These are phyloP conservation scores for Garrulus glandarius DNA, from an alignment of 2,797 vertebrate genomes.

Conservation along the genomic window DNA sequence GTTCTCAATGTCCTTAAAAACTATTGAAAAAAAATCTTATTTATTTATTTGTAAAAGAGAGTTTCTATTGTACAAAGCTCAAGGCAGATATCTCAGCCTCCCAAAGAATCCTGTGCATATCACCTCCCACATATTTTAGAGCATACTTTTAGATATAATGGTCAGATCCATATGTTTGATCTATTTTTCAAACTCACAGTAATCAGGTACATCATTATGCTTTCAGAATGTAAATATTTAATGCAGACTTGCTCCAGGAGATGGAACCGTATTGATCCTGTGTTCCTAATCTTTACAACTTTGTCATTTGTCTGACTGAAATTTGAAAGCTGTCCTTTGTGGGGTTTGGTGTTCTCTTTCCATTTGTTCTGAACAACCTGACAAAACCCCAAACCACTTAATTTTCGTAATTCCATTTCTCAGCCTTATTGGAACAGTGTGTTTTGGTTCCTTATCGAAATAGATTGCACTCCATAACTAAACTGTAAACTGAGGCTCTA, in stretches of 20 bases:
- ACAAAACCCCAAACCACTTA: neutral
- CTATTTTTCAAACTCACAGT: neutral
- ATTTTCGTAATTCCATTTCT: neutral
- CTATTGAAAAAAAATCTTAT: neutral
- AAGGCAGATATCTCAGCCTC: neutral
- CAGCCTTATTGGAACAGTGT: neutral
- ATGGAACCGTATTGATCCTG: neutral
- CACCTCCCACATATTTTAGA: neutral
- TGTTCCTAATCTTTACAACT: neutral
- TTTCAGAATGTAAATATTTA: conserved; percentile 28
- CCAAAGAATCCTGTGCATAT: neutral
- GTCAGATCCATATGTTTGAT: neutral
- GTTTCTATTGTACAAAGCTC: neutral
- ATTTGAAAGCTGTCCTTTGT: neutral
- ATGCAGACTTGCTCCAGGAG: neutral
- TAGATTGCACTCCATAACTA: neutral
- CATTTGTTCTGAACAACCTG: neutral
- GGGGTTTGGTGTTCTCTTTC: neutral
- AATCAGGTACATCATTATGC: neutral
- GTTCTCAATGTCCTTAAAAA: neutral
- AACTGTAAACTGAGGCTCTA: neutral
- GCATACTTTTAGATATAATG: neutral
- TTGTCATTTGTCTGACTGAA: neutral
- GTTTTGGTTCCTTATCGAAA: neutral
- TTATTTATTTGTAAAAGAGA: neutral